Evolutionary conservation across 2,113 vertebrate genomes (phyloP).

Genomic region (Tonatia bakeri): DNA sequence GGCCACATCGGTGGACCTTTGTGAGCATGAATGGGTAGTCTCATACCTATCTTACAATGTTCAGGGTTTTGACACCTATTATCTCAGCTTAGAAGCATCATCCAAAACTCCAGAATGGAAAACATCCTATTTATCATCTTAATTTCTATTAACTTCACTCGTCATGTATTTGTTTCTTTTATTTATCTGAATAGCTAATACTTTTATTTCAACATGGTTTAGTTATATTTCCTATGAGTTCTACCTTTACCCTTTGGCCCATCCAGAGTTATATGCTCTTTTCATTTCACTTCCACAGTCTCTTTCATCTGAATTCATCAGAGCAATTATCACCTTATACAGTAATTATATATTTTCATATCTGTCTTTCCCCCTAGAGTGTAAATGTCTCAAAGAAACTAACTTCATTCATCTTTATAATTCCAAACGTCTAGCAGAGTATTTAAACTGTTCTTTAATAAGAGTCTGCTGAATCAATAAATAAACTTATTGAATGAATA

Average conservation of each 20-base stretch:
- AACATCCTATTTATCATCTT: background rate
- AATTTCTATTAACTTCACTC: background rate
- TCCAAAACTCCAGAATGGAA: background rate
- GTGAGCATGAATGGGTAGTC: background rate
- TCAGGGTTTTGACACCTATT: background rate
- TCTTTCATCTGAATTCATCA: background rate
- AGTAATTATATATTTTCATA: background rate
- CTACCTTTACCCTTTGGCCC: background rate
- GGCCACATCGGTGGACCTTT: background rate
- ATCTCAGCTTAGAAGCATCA: background rate
- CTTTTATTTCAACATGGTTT: background rate
- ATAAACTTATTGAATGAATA: background rate
- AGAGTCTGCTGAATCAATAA: background rate
- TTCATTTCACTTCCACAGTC: background rate
- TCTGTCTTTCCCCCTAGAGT: background rate
- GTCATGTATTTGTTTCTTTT: background rate
- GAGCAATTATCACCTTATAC: background rate
- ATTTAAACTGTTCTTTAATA: background rate
- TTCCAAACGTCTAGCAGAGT: background rate
- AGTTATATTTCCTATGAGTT: background rate
- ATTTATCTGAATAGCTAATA: background rate
- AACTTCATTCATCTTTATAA: background rate
- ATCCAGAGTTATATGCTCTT: background rate
- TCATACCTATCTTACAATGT: background rate
- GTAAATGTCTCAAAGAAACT: background rate